Base-by-base conservation (phyloP, 2,888 invertebrate species). In the Acanthacorydalis orientalis region DNA sequence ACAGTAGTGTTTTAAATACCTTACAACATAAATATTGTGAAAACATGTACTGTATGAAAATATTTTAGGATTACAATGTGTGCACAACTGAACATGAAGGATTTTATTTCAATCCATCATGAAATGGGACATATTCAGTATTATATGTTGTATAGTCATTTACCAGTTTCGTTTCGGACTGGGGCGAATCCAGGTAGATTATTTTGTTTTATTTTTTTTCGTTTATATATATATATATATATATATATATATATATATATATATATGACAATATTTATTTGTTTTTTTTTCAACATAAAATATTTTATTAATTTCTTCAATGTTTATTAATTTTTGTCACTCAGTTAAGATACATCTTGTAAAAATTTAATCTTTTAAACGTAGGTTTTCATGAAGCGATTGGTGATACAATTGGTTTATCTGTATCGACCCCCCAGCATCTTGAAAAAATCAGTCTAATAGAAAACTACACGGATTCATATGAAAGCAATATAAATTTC, bases 91-190 rank as follows among this genome's bases (percentile, higher is more conserved):
- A 73, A 70, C 0, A 69, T 65, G 51, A 69, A 68, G 10, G 71
- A 78, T 59, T 75, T 80, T 54, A 68, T 74, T 50, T 80, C 78
- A 0, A 76, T 80, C 1, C 83, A 85, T 55, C 85, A 85, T 56
- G 85, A 86, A 63, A 80, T 80, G 59, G 78, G 78, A 0, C 79
- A 80, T 52, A 73, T 80, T 1, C 74, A 79, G 54, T 80, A 80
- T 56, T 78, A 72, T 57, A 68, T 73, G 52, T 73, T 74, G 50
- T 80, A 80, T 54, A 67, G 69, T 33, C 59, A 74, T 50, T 68
- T 73, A 50, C 72, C 75, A 1, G 68, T 72, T 1, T 54, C 64
- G 1, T 73, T 71, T 57, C 58, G 73, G 49, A 60, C 59, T 14
- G 70, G 68, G 3, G 71, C 70, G 1, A 72, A 72, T 56, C 68